These are phyloP conservation scores for Periophthalmodon schlosseri DNA, from an alignment of 2,113 vertebrate species.

Conservation along the genomic window DNA sequence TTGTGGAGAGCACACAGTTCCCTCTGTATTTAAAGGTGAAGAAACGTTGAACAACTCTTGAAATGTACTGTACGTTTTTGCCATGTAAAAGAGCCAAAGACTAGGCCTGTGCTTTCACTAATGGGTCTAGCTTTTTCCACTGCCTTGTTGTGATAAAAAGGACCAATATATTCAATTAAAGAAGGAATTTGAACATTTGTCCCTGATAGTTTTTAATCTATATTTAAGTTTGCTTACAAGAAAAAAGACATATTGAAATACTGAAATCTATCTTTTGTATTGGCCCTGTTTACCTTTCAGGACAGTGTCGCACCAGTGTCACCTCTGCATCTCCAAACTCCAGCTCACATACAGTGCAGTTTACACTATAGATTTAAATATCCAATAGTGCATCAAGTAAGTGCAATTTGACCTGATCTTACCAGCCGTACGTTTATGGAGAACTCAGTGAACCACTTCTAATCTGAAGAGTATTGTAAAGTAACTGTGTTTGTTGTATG, in stretches of 20 bases:
- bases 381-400: neutral
- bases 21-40: conserved; percentile 29
- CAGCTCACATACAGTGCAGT: neutral
- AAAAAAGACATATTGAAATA: neutral
- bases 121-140: conserved; percentile 52
- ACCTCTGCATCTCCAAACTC: neutral
- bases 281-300: neutral
- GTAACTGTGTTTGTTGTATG: neutral
- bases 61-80: conserved; percentile 42
- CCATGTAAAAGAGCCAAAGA: conserved; percentile 59
- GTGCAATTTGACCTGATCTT: neutral
- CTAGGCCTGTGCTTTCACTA: conserved; percentile 31
- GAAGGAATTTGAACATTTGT: neutral
- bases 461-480: neutral
- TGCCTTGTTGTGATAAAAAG: conserved; percentile 60
- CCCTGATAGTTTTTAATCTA: conserved; percentile 11
- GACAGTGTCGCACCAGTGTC: neutral
- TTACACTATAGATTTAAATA: neutral
- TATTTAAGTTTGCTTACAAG: conserved; percentile 4
- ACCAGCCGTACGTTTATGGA: conserved; percentile 1
- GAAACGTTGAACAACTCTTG: conserved; percentile 34
- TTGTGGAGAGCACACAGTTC: conserved; percentile 54
- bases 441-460: neutral
- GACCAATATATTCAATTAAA: conserved; percentile 45
- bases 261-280: neutral